A percentile compares a stretch with the other conserved stretches of the same genome.
These are phyloP conservation scores for Willowsia nigromaculata DNA, from an alignment of 2,888 invertebrate genomes.

Conservation along the genomic window DNA sequence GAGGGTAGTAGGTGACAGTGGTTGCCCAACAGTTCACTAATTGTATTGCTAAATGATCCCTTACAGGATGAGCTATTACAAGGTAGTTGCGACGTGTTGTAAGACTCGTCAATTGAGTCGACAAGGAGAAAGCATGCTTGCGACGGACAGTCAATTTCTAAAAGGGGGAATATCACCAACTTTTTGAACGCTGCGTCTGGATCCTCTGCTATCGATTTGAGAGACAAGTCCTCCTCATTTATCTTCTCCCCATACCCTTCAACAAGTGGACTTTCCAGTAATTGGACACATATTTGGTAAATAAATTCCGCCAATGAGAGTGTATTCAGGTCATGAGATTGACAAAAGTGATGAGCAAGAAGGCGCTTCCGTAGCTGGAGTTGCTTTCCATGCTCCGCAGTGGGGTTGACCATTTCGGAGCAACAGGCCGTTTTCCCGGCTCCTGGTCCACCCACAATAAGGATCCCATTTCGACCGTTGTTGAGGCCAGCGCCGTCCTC, in stretches of 20 bases:
- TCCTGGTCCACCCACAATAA: constrained; percentile 90
- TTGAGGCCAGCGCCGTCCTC: constrained; percentile 77
- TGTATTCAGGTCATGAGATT: constrained; percentile 89
- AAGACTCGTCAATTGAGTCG: constrained; percentile 93
- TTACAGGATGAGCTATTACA: constrained; percentile 73
- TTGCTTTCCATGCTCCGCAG: constrained; percentile 83
- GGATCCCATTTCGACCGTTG: constrained; percentile 84
- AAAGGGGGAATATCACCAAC: constrained; percentile 91
- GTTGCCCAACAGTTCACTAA: constrained; percentile 91
- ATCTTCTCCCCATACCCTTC: constrained; percentile 88
- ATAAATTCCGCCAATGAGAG: constrained; percentile 93
- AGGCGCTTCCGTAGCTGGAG: constrained; percentile 88
- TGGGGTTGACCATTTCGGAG: constrained; percentile 88
- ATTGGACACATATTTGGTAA: constrained; percentile 90
- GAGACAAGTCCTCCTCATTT: constrained; percentile 84
- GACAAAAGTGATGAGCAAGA: constrained; percentile 92
- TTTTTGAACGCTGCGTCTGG: constrained; percentile 96
- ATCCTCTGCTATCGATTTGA: constrained; percentile 89
- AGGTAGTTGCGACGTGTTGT: constrained; percentile 72
- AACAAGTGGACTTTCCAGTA: constrained; percentile 82
- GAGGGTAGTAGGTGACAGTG: constrained; percentile 95
- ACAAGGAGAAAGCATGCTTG: constrained; percentile 92
- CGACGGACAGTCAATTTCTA: constrained; percentile 90
- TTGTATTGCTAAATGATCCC: constrained; percentile 83
- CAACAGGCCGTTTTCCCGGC: constrained; percentile 96